phyloP scores from a whole-genome alignment of 1,140 invertebrate genomes.

The Chironomus striatipennis region DNA sequence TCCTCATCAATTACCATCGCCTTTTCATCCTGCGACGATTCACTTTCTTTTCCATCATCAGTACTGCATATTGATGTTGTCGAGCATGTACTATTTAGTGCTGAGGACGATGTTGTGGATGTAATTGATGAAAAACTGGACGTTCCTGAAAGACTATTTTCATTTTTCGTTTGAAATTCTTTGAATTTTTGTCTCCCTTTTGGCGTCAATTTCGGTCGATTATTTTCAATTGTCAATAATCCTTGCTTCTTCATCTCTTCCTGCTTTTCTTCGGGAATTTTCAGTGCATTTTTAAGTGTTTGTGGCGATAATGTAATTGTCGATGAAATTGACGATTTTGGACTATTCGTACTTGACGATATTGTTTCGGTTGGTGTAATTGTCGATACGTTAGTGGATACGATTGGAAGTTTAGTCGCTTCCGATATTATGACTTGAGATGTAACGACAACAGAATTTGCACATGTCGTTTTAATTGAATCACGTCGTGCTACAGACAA shows the following conservation, averaged over 20 bases:
- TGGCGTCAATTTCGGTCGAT: neutral
- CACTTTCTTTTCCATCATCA: too few species aligned
- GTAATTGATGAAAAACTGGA: neutral
- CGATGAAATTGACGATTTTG: neutral
- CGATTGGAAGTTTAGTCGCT: neutral
- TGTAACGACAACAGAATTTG: neutral
- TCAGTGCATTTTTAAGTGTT: neutral
- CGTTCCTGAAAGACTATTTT: neutral
- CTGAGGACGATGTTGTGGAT: neutral
- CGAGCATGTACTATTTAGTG: neutral
- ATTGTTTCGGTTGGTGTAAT: neutral
- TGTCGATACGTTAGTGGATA: neutral
- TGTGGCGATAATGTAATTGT: neutral
- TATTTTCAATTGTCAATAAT: neutral
- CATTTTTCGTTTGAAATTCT: neutral
- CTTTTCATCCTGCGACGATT: neutral
- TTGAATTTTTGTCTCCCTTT: neutral
- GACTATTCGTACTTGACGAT: neutral
- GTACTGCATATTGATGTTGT: too few species aligned
- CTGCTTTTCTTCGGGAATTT: neutral
- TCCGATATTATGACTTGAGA: constrained; percentile 12
- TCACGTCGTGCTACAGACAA: constrained; percentile 5
- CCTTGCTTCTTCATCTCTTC: constrained; percentile 15
- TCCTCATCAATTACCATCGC: neutral
- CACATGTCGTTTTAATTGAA: neutral